Evolutionary conservation across 1,140 invertebrate species (phyloP).

Genomic region (Ceratosolen fusciceps): DNA sequence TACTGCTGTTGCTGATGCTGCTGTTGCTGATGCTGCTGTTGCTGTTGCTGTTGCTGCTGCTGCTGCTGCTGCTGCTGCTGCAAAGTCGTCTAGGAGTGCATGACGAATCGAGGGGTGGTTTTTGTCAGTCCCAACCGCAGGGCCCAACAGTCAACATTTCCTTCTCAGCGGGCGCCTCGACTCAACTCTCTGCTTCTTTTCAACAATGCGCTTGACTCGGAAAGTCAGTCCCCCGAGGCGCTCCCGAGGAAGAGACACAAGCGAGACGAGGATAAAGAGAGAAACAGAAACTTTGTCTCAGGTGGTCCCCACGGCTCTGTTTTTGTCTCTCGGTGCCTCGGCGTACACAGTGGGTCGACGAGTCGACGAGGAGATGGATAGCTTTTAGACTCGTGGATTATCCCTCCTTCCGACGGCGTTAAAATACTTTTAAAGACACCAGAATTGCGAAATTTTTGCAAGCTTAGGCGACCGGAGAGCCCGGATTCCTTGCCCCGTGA

Average conservation of each 20-base stretch:
- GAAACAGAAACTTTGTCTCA: neutral
- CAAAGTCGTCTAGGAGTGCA: slow-evolving; percentile 53
- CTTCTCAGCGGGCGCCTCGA: slow-evolving; percentile 58
- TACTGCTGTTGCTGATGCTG: too few species aligned
- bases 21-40: too few species aligned
- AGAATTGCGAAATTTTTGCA: slow-evolving; percentile 33
- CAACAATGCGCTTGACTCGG: slow-evolving; percentile 13
- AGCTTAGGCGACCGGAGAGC: neutral
- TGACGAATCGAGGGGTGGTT: slow-evolving; percentile 65
- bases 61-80: too few species aligned
- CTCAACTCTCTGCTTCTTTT: neutral
- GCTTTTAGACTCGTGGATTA: slow-evolving; percentile 18
- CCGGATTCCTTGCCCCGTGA: neutral
- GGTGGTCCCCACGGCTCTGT: slow-evolving; percentile 1
- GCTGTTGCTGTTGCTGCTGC: too few species aligned
- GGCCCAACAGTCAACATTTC: slow-evolving; percentile 61
- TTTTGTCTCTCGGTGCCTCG: neutral
- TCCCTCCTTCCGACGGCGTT: slow-evolving; percentile 13
- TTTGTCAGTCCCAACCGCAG: slow-evolving; percentile 64
- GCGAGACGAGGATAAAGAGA: neutral
- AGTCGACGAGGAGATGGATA: slow-evolving; percentile 12
- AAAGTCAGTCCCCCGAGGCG: slow-evolving; percentile 32
- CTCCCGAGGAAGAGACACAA: neutral
- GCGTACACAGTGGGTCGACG: neutral
- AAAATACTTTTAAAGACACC: slow-evolving; percentile 33